phyloP scores from a whole-genome alignment of 2,113 vertebrate species.

The Heloderma charlesbogerti region DNA sequence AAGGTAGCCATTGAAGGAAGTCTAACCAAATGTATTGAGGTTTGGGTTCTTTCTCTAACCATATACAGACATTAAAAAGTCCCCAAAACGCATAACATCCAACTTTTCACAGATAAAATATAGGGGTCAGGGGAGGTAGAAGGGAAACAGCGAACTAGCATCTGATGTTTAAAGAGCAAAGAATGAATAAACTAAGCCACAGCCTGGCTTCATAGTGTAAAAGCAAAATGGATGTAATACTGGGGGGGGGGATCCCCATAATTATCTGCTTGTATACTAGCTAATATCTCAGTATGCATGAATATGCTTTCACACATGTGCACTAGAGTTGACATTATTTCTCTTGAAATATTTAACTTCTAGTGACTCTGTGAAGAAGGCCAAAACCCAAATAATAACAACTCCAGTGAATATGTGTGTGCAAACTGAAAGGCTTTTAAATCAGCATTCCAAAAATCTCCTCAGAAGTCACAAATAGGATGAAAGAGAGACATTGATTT shows the following conservation, averaged over 20 bases:
- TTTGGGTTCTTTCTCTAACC: background rate
- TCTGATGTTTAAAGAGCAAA: background rate
- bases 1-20: background rate
- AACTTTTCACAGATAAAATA: background rate
- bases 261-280: background rate
- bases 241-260: background rate
- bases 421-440: background rate
- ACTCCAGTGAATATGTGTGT: background rate
- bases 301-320: background rate
- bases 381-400: background rate
- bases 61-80: background rate
- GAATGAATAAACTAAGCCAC: background rate
- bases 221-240: background rate
- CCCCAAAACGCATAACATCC: background rate
- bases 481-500: background rate
- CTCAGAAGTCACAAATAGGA: background rate
- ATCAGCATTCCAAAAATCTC: background rate
- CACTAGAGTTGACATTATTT: background rate
- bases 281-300: background rate
- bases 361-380: background rate
- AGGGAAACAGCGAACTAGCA: no score
- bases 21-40: background rate
- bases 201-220: background rate
- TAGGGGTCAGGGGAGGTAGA: no score
- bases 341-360: background rate